Percentiles rank a stretch among this genome's conserved stretches.
Evolutionary conservation across 1,140 invertebrate genomes (phyloP).

Genomic region (Temnothorax longispinosus): DNA sequence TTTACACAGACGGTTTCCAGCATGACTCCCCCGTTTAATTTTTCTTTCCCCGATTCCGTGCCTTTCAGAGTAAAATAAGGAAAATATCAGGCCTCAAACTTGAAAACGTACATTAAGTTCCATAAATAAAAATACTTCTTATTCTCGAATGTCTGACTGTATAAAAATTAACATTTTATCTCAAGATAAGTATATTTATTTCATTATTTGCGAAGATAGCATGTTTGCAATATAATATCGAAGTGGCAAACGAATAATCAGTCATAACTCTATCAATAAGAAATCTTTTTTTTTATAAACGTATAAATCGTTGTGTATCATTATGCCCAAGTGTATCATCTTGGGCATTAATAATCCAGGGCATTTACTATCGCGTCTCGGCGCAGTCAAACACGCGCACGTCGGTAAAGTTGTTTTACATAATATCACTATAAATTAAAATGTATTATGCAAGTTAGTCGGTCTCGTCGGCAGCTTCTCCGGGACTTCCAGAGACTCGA

Average conservation of each 20-base stretch:
- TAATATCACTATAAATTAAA: slow-evolving; percentile 76
- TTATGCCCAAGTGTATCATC: not conserved
- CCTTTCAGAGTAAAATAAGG: slow-evolving; percentile 22
- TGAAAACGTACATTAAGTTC: slow-evolving; percentile 15
- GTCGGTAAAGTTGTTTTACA: slow-evolving; percentile 63
- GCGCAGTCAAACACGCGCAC: slow-evolving; percentile 22
- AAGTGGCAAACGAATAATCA: not conserved
- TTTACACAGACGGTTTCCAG: slow-evolving; percentile 72
- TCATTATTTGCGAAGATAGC: not conserved
- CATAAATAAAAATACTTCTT: slow-evolving; percentile 29
- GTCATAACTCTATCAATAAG: not conserved
- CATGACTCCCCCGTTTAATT: slow-evolving; percentile 59
- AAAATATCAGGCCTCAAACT: not conserved
- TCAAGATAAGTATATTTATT: not conserved
- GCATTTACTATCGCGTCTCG: not conserved
- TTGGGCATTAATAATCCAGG: not conserved
- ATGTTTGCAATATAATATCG: not conserved
- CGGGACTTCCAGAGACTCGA: slow-evolving; percentile 57
- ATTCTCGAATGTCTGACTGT: not conserved
- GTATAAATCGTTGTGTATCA: not conserved
- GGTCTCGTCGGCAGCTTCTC: slow-evolving; percentile 68
- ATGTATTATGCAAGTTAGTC: slow-evolving; percentile 73
- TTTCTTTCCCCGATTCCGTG: slow-evolving; percentile 67
- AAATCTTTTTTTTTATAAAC: not conserved
- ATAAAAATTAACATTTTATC: not conserved